Percentiles rank a stretch among this genome's conserved stretches.
phyloP scores from a whole-genome alignment of 2,113 vertebrate species.

The Nerophis ophidion region DNA sequence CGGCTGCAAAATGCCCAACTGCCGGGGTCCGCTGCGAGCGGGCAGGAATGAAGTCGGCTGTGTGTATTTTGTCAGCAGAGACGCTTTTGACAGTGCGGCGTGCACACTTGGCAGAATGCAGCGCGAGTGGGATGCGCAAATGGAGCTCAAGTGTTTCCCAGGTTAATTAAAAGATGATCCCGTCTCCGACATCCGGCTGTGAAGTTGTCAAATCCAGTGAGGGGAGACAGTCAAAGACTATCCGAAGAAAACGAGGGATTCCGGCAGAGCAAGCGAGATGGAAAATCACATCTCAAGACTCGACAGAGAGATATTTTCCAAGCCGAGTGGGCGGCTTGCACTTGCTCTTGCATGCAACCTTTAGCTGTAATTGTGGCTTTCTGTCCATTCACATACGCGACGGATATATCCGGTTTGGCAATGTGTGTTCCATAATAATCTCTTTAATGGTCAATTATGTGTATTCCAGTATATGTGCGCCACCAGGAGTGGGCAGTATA shows the following conservation, averaged over 20 bases:
- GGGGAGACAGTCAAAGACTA: slow-evolving; percentile 26
- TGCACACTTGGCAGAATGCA: slow-evolving; percentile 14
- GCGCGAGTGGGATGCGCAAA: not conserved
- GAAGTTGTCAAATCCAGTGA: slow-evolving; percentile 49
- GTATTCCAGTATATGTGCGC: too few relatives aligned
- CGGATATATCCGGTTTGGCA: not conserved
- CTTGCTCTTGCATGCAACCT: not conserved
- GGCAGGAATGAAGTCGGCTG: slow-evolving; percentile 3
- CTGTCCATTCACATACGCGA: not conserved
- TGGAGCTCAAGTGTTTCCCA: slow-evolving; percentile 24
- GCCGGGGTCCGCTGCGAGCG: not conserved
- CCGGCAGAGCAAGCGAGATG: slow-evolving; percentile 28
- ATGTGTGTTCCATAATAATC: not conserved
- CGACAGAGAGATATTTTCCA: not conserved
- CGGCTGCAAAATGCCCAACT: not conserved
- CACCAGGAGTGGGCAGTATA: too few relatives aligned
- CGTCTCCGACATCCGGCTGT: slow-evolving; percentile 36
- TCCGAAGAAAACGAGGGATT: slow-evolving; percentile 26
- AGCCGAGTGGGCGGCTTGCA: not conserved
- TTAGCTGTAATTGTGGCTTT: not conserved
- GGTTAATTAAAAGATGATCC: slow-evolving; percentile 62
- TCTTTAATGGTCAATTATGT: too few relatives aligned
- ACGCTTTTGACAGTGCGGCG: slow-evolving; percentile 12
- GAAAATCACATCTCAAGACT: slow-evolving; percentile 41
- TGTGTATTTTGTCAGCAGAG: slow-evolving; percentile 9